Percentiles rank a stretch among this genome's conserved stretches.
Conservation (phyloP, 2,888 invertebrate genomes). For the Agapostemon virescens region DNA sequence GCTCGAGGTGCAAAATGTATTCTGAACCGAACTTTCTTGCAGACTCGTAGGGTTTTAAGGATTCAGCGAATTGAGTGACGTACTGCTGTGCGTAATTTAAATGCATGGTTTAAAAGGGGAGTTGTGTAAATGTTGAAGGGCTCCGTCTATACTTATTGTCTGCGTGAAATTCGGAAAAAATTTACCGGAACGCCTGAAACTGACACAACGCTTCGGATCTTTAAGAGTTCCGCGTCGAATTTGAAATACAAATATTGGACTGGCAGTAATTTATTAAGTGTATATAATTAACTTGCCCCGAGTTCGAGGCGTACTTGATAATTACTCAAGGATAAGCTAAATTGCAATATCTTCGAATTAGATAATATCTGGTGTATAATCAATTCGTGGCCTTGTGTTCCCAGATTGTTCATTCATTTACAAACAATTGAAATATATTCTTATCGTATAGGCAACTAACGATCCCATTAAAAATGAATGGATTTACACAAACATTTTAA, state of each 20-base stretch:
- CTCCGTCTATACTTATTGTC: constrained; percentile 9
- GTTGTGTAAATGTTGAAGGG: constrained; percentile 14
- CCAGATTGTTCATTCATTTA: background rate
- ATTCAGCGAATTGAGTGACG: constrained; percentile 32
- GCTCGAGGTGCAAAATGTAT: constrained; percentile 7
- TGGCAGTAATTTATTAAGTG: background rate
- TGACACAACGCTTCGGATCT: background rate
- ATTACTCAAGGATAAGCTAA: too few species aligned
- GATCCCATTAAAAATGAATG: too few species aligned
- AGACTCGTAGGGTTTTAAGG: constrained; percentile 24
- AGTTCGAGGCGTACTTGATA: too few species aligned
- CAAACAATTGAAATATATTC: background rate
- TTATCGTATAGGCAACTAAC: too few species aligned
- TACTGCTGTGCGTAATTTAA: constrained; percentile 36
- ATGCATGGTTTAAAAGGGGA: constrained; percentile 26
- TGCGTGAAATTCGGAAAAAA: constrained; percentile 1
- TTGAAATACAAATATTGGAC: background rate
- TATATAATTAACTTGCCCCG: too few species aligned
- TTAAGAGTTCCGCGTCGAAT: background rate
- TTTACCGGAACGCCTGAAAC: background rate
- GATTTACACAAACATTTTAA: too few species aligned
- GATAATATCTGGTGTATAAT: background rate
- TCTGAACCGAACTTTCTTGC: constrained; percentile 25
- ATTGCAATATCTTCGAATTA: too few species aligned
- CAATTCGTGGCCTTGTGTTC: background rate